These are phyloP conservation scores for Augochlorella aurata DNA, from an alignment of 2,888 invertebrate genomes.

Conservation along the genomic window DNA sequence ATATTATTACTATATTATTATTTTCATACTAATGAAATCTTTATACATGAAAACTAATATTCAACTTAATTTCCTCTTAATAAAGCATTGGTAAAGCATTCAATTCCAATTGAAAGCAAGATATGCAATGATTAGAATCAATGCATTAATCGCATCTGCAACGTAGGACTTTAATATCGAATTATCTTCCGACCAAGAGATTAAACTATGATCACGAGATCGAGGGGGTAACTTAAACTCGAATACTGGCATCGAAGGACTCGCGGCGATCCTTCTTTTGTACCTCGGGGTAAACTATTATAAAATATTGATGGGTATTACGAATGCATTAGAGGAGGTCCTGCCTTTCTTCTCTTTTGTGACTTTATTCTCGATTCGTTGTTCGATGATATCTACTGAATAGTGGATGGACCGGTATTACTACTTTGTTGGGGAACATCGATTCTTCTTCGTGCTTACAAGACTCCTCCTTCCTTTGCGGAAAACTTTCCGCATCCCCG, in stretches of 20 bases:
- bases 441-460: constrained; percentile 60
- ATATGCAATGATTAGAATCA: too few species aligned
- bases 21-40: neutral
- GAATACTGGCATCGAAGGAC: neutral
- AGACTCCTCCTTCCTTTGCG: constrained; percentile 17
- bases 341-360: neutral
- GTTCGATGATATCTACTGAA: constrained; percentile 49
- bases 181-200: neutral
- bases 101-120: neutral
- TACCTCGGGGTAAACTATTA: neutral
- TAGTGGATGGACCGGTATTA: constrained; percentile 46
- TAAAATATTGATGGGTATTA: constrained; percentile 13
- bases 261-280: neutral
- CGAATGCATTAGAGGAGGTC: constrained; percentile 26
- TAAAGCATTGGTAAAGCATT: neutral
- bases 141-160: too few species aligned
- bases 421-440: constrained; percentile 59
- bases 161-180: neutral
- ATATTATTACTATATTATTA: too few species aligned
- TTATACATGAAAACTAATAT: neutral
- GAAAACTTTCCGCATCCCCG: constrained; percentile 53
- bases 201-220: neutral
- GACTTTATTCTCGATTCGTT: constrained; percentile 21
- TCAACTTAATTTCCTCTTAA: neutral
- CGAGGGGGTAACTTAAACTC: neutral